phyloP scores from a whole-genome alignment of 2,113 vertebrate genomes.

The Dipodomys spectabilis region DNA sequence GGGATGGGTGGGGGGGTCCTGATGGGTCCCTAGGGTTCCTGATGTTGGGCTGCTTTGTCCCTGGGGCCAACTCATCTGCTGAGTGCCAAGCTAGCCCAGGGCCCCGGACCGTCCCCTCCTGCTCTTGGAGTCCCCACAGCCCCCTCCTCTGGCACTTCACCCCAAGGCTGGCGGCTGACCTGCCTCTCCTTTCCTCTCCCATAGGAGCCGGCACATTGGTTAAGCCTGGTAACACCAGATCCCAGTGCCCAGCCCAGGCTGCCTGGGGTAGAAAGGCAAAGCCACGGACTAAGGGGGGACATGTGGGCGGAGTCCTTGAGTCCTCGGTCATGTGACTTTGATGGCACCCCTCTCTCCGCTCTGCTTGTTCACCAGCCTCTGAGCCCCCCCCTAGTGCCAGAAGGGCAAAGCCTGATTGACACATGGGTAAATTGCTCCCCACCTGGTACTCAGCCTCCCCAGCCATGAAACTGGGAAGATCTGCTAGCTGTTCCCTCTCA shows the following conservation, averaged over 20 bases:
- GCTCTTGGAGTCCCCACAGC: too few species aligned
- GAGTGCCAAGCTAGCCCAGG: background rate
- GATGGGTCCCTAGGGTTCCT: background rate
- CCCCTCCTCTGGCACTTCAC: too few species aligned
- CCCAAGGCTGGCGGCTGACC: too few species aligned
- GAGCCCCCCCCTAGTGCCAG: too few species aligned
- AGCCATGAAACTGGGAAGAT: background rate
- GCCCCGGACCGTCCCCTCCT: too few species aligned
- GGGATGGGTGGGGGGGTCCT: background rate
- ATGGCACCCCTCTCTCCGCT: too few species aligned
- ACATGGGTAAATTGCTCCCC: background rate
- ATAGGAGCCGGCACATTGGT: background rate
- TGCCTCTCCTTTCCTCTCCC: accelerated
- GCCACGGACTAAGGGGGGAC: background rate
- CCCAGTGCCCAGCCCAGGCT: background rate
- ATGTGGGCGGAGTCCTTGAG: background rate
- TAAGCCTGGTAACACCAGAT: too few species aligned
- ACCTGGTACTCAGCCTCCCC: background rate
- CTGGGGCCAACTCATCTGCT: background rate
- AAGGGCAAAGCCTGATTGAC: too few species aligned
- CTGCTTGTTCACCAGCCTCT: too few species aligned
- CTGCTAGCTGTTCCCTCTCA: background rate
- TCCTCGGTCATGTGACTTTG: too few species aligned
- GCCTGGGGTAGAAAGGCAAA: background rate
- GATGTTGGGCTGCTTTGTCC: background rate